Conservation (phyloP, 2,113 vertebrate species). For the Lycaon pictus region DNA sequence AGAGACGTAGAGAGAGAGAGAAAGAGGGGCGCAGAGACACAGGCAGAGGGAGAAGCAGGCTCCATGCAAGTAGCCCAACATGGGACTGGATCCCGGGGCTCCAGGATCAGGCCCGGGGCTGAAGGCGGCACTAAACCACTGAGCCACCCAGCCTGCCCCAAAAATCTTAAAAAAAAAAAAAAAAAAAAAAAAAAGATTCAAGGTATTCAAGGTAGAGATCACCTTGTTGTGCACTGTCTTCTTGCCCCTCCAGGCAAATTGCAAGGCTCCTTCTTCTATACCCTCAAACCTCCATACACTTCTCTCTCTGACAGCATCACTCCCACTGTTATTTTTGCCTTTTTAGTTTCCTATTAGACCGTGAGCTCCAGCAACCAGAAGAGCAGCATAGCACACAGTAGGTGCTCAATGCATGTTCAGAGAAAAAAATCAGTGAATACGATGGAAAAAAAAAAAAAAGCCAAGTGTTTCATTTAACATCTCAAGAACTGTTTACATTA, state of each 20-base stretch:
- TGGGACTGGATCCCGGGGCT: too few species aligned
- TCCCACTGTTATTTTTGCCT: not conserved
- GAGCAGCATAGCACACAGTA: not conserved
- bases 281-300: not conserved
- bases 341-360: not conserved
- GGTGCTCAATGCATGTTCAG: not conserved
- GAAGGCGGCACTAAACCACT: too few species aligned
- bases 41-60: too few species aligned
- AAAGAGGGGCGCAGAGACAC: too few species aligned
- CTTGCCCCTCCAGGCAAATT: not conserved
- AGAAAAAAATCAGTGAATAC: not conserved
- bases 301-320: not conserved
- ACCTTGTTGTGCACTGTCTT: not conserved
- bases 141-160: too few species aligned
- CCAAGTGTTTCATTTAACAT: not conserved
- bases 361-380: not conserved
- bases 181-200: too few species aligned
- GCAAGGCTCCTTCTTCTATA: not conserved
- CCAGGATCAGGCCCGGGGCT: too few species aligned
- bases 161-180: too few species aligned
- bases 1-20: too few species aligned
- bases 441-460: not conserved
- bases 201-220: not conserved
- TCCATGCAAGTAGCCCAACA: too few species aligned
- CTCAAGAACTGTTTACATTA: not conserved